phyloP scores from a whole-genome alignment of 2,113 vertebrate species.

The Mesembrinibis cayennensis region DNA sequence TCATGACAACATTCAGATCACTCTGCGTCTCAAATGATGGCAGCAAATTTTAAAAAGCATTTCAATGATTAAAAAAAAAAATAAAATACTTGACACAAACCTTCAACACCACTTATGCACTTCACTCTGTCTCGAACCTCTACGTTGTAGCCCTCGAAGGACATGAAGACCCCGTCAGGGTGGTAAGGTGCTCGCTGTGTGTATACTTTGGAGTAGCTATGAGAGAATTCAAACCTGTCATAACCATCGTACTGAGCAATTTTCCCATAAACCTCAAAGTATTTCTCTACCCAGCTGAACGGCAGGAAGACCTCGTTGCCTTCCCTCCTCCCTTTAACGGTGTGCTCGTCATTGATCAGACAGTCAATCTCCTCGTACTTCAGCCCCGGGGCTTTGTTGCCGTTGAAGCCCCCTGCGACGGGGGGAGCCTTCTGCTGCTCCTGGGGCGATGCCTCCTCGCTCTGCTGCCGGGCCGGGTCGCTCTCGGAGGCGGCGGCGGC shows the following conservation, averaged over 20 bases:
- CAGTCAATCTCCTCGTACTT: constrained; percentile 97
- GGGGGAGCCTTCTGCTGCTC: constrained; percentile 83
- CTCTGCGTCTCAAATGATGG: background rate
- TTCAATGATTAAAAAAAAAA: background rate
- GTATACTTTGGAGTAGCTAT: constrained; percentile 98
- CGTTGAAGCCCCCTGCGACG: constrained; percentile 62
- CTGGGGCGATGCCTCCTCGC: constrained; percentile 75
- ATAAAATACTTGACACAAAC: constrained; percentile 59
- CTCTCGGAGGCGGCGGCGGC: constrained; percentile 3
- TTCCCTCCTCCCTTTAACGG: constrained; percentile 87
- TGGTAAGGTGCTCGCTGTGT: constrained; percentile 91
- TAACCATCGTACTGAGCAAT: constrained; percentile 89
- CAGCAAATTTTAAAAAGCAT: background rate
- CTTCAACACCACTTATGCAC: constrained; percentile 97
- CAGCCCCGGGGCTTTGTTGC: constrained; percentile 66
- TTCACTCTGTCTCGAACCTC: constrained; percentile 97
- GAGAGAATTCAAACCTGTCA: constrained; percentile 96
- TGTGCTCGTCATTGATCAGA: constrained; percentile 93
- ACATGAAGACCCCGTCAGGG: constrained; percentile 97
- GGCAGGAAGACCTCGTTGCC: constrained; percentile 91
- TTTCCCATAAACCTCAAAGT: constrained; percentile 96
- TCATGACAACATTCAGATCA: background rate
- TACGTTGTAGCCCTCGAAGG: constrained; percentile 98
- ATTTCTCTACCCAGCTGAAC: constrained; percentile 94
- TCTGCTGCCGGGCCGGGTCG: constrained; percentile 70